phyloP scores from a whole-genome alignment of 2,797 vertebrate genomes.

The Falco novaeseelandiae region DNA sequence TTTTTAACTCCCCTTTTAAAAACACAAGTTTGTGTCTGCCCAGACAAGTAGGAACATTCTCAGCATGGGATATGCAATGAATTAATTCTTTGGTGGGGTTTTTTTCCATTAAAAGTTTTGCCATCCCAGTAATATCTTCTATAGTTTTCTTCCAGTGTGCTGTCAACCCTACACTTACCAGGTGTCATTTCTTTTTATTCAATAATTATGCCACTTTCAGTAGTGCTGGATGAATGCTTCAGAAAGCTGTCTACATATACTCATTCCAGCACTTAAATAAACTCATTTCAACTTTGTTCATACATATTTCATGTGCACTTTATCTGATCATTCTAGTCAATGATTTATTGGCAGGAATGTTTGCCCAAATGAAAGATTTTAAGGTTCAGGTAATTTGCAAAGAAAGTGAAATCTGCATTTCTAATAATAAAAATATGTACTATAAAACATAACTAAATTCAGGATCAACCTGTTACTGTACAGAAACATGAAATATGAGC shows the following conservation, averaged over 20 bases:
- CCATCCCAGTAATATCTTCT: not conserved
- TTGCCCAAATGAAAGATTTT: constrained; percentile 3
- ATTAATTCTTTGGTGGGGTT: constrained; percentile 11
- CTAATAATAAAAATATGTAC: not conserved
- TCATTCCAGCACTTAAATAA: constrained; percentile 42
- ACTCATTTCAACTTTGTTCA: constrained; percentile 23
- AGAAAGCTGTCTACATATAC: constrained; percentile 11
- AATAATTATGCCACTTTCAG: not conserved
- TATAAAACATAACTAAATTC: not conserved
- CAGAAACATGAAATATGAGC: not conserved
- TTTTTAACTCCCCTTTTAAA: constrained; percentile 57
- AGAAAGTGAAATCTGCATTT: not conserved
- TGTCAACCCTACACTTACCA: not conserved
- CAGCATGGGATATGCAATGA: not conserved
- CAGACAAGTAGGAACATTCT: constrained; percentile 56
- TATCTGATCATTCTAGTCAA: constrained; percentile 40
- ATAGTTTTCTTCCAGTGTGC: not conserved
- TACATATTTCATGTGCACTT: constrained; percentile 18
- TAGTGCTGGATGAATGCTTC: not conserved
- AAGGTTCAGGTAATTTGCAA: not conserved
- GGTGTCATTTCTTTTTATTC: not conserved
- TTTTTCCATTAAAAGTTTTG: constrained; percentile 23
- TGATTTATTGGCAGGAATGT: constrained; percentile 34
- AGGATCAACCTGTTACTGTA: not conserved
- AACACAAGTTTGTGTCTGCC: constrained; percentile 50